Conservation (phyloP, 2,797 vertebrate species). For the Gymnopithys bicolor region DNA sequence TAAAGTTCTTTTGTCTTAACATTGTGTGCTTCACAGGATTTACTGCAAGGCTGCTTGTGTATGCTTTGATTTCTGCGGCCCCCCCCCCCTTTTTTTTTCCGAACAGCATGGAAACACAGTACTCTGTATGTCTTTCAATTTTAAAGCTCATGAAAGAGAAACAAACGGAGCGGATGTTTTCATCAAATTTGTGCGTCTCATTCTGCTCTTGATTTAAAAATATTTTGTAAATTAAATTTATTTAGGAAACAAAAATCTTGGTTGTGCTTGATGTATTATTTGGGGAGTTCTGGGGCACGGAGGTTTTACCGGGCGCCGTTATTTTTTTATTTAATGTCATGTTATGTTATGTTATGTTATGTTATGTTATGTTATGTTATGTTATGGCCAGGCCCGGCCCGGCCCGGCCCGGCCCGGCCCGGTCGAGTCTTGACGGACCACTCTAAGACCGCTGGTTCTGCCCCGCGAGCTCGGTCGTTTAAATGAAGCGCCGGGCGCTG, state of each 20-base stretch:
- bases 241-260: not conserved
- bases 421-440: rapidly evolving
- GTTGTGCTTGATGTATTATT: not conserved
- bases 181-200: not conserved
- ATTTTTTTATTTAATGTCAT: rapidly evolving
- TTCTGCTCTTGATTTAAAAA: not conserved
- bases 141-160: not conserved
- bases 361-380: too few relatives aligned
- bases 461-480: not conserved
- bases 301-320: rapidly evolving
- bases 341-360: too few relatives aligned
- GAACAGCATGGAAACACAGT: not conserved
- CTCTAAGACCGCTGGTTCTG: too few relatives aligned
- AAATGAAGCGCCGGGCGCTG: constrained; percentile 16
- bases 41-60: not conserved
- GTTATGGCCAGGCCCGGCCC: too few relatives aligned
- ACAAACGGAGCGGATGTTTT: not conserved
- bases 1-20: constrained; percentile 64
- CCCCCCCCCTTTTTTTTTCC: not conserved
- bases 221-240: constrained; percentile 51
- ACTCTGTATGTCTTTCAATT: not conserved
- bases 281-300: rapidly evolving
- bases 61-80: not conserved
- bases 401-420: too few relatives aligned
- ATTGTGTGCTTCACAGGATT: constrained; percentile 30